Conservation (phyloP, 2,888 invertebrate species). For the Cantharis flavilabris region DNA sequence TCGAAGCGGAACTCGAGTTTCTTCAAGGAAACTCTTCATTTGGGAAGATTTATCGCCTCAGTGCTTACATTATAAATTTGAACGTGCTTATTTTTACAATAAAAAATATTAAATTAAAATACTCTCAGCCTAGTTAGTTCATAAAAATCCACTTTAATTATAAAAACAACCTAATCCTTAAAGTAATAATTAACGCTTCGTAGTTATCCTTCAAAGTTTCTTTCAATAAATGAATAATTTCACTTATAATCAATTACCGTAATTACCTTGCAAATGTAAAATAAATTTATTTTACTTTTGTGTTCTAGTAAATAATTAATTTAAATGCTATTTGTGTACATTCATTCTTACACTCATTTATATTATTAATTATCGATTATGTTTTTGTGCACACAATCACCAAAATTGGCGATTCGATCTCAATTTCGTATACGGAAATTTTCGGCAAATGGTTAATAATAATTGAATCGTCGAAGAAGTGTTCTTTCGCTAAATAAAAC, state of each 20-base stretch:
- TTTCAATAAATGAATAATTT: not conserved
- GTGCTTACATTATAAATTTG: not conserved
- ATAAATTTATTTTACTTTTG: not conserved
- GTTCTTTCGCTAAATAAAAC: constrained; percentile 26
- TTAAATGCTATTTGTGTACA: not conserved
- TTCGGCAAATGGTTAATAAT: constrained; percentile 15
- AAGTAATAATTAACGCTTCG: not conserved
- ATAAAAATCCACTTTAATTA: not conserved
- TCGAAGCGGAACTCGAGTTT: constrained; percentile 12
- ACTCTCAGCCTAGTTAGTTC: not conserved
- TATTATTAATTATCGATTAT: not conserved
- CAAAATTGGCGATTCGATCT: not conserved
- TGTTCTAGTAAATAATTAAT: not conserved
- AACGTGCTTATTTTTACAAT: not conserved
- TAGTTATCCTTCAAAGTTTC: not conserved
- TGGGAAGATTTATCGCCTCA: not conserved
- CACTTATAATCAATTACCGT: not conserved
- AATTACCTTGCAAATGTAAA: not conserved
- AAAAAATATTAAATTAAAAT: not conserved
- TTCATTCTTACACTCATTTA: not conserved
- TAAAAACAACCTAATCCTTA: not conserved
- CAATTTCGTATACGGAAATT: not conserved
- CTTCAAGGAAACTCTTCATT: constrained; percentile 11
- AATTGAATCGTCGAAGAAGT: constrained; percentile 15
- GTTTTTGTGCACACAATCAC: not conserved